Conservation (phyloP, 2,113 vertebrate genomes). For the Phasianus colchicus region DNA sequence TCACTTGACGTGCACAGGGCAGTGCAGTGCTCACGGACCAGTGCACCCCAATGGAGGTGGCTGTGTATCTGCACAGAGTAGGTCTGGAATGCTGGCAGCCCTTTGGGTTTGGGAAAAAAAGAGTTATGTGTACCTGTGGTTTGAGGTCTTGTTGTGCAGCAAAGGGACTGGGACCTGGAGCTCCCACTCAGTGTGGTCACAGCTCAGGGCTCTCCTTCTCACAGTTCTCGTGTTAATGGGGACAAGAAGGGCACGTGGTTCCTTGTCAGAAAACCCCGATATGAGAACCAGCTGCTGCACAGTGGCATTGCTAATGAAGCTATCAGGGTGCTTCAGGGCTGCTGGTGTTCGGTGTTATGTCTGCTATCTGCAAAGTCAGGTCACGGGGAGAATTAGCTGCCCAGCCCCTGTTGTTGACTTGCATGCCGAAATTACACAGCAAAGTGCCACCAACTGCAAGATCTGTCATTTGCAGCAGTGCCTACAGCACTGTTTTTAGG, state of each 20-base stretch:
- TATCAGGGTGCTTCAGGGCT: neutral
- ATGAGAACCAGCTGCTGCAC: neutral
- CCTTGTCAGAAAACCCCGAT: neutral
- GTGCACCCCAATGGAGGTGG: too few species aligned
- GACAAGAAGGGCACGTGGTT: neutral
- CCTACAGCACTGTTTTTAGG: neutral
- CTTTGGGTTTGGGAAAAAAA: neutral
- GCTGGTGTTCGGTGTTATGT: rapidly evolving
- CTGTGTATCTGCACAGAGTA: too few species aligned
- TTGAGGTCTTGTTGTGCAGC: neutral
- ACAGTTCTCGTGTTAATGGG: neutral
- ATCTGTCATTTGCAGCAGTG: neutral
- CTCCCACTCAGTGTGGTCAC: neutral
- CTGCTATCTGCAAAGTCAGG: neutral
- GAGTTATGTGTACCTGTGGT: neutral
- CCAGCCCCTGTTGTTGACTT: neutral
- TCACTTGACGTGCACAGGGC: too few species aligned
- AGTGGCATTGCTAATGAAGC: neutral
- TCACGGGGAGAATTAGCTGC: rapidly evolving
- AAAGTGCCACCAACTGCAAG: neutral
- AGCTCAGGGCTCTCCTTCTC: rapidly evolving
- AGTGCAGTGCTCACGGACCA: too few species aligned
- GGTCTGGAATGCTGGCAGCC: neutral
- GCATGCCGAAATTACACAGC: neutral
- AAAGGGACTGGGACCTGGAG: neutral